Evolutionary conservation across 1,140 invertebrate genomes (phyloP).

Genomic region (Aphelenchoides avenae): DNA sequence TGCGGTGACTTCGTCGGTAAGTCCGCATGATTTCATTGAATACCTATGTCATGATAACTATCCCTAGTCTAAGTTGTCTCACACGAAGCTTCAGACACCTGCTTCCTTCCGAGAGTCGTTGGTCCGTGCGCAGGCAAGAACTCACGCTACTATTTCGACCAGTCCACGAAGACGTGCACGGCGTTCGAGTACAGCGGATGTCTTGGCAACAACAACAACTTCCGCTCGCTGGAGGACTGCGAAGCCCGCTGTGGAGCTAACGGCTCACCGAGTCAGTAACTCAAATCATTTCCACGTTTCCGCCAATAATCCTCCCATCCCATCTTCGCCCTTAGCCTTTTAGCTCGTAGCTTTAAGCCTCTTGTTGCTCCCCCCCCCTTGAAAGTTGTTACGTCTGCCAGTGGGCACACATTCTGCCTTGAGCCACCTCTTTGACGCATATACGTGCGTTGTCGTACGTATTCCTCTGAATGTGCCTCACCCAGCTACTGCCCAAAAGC

Average conservation of each 20-base stretch:
- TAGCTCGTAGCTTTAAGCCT: too few species aligned
- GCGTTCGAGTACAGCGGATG: constrained; percentile 65
- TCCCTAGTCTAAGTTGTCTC: constrained; percentile 19
- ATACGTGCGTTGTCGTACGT: too few species aligned
- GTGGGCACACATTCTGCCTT: too few species aligned
- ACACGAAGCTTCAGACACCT: constrained; percentile 66
- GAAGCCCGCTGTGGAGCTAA: constrained; percentile 37
- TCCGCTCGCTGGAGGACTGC: constrained; percentile 43
- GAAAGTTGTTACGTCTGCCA: too few species aligned
- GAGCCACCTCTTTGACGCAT: too few species aligned
- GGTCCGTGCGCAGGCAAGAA: constrained; percentile 72
- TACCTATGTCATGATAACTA: not conserved
- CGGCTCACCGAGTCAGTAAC: too few species aligned
- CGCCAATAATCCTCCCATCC: too few species aligned
- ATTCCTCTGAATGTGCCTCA: too few species aligned
- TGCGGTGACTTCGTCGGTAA: constrained; percentile 65
- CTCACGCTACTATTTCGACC: constrained; percentile 73
- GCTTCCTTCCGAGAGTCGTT: constrained; percentile 72
- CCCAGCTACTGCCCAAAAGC: too few species aligned
- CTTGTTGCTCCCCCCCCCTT: too few species aligned
- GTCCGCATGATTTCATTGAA: not conserved
- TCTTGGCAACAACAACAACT: constrained; percentile 73
- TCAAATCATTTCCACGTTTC: too few species aligned
- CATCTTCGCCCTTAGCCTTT: too few species aligned
- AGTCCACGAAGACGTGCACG: constrained; percentile 66